Evolutionary conservation across 2,797 vertebrate species (phyloP).

Genomic region (Leptodactylus fallax): DNA sequence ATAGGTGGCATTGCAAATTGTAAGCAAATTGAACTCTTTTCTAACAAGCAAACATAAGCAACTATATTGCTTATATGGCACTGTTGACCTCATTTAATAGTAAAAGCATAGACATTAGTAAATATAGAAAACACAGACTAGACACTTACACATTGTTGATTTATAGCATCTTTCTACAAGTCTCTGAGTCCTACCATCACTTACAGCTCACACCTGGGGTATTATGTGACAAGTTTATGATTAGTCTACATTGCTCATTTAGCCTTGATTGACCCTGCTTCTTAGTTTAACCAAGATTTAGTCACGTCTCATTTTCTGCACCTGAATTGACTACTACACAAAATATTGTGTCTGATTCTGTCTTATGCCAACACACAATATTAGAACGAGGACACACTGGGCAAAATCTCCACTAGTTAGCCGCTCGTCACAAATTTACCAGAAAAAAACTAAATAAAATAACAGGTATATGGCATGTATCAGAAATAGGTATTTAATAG

Average conservation of each 20-base stretch:
- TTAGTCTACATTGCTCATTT: constrained; percentile 40
- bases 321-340: not conserved
- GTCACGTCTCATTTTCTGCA: constrained; percentile 24
- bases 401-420: not conserved
- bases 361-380: not conserved
- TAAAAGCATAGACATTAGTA: not conserved
- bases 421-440: too few species aligned
- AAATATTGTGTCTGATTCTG: not conserved
- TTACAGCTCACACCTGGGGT: constrained; percentile 37
- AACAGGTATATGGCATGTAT: not conserved
- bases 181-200: not conserved
- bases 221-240: constrained; percentile 19
- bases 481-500: not conserved
- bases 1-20: not conserved
- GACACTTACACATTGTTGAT: not conserved
- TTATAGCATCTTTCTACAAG: not conserved
- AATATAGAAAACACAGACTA: not conserved
- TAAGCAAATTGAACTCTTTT: not conserved
- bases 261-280: constrained; percentile 33
- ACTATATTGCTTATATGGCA: not conserved
- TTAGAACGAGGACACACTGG: not conserved
- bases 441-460: not conserved
- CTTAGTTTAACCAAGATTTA: constrained; percentile 1
- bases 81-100: too few species aligned
- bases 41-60: not conserved